Conservation (phyloP, 2,888 invertebrate genomes). For the Melieria crassipennis region DNA sequence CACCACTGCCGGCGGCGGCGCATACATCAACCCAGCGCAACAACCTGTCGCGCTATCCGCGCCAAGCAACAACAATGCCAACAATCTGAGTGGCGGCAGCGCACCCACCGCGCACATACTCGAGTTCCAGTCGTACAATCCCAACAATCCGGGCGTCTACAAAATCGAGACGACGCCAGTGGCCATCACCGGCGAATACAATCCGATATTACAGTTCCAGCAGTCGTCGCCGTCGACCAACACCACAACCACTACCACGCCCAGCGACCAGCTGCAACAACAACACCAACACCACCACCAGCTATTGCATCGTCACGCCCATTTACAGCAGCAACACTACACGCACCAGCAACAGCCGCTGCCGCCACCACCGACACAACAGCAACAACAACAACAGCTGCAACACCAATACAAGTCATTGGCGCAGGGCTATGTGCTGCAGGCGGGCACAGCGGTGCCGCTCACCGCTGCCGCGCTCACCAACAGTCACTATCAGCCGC, state of each 20-base stretch:
- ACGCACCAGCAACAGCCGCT: constrained; percentile 15
- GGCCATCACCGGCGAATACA: constrained; percentile 65
- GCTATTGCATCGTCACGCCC: constrained; percentile 38
- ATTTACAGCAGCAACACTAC: constrained; percentile 35
- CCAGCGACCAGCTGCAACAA: constrained; percentile 42
- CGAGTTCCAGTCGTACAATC: constrained; percentile 66
- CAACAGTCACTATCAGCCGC: constrained; percentile 44
- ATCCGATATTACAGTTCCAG: constrained; percentile 63
- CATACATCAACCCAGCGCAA: constrained; percentile 15
- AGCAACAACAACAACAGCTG: constrained; percentile 37
- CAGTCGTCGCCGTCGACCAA: constrained; percentile 50
- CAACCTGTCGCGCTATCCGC: background rate
- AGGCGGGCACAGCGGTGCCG: constrained; percentile 22
- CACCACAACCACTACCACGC: constrained; percentile 46
- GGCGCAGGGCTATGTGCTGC: constrained; percentile 40
- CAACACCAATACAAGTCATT: constrained; percentile 41
- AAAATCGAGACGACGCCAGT: constrained; percentile 66
- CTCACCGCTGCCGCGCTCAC: constrained; percentile 26
- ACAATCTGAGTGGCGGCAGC: constrained; percentile 17
- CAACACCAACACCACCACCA: constrained; percentile 38
- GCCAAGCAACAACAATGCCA: constrained; percentile 9
- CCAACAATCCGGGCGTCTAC: constrained; percentile 65
- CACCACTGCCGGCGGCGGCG: constrained; percentile 30
- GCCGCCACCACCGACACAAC: constrained; percentile 20
- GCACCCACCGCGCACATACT: constrained; percentile 59